These are phyloP conservation scores for Malachius bipustulatus DNA, from an alignment of 2,888 invertebrate genomes.

Conservation along the genomic window DNA sequence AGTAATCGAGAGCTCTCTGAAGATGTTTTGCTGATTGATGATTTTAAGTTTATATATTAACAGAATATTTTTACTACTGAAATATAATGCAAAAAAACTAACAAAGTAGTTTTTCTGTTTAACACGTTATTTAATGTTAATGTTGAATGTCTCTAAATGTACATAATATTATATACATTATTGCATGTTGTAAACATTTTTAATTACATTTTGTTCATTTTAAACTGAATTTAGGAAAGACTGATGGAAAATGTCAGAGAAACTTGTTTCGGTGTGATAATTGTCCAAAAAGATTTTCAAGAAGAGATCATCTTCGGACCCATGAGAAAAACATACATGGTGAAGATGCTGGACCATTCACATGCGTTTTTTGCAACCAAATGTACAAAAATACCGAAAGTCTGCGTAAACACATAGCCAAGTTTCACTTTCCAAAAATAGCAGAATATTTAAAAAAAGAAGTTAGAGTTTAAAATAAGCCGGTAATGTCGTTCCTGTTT, in stretches of 20 bases:
- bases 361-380: conserved; percentile 36
- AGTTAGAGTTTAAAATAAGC: conserved; percentile 24
- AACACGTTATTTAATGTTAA: too few species aligned
- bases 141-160: too few species aligned
- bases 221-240: conserved; percentile 30
- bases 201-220: neutral
- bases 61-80: too few species aligned
- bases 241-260: conserved; percentile 25
- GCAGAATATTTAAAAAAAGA: conserved; percentile 24
- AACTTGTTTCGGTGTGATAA: conserved; percentile 33
- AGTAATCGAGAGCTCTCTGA: too few species aligned
- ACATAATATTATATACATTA: too few species aligned
- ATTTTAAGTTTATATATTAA: too few species aligned
- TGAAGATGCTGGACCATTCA: conserved; percentile 38
- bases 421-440: conserved; percentile 33
- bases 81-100: too few species aligned
- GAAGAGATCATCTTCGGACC: conserved; percentile 37
- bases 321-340: conserved; percentile 40
- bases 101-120: too few species aligned
- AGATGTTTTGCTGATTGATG: too few species aligned
- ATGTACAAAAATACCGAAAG: conserved; percentile 39
- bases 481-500: too few species aligned
- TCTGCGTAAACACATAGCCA: conserved; percentile 37
- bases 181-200: too few species aligned
- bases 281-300: conserved; percentile 35